A percentile compares a stretch with the other conserved stretches of the same genome.
These are phyloP conservation scores for Stictonetta naevosa DNA, from an alignment of 2,113 vertebrate species.

Conservation along the genomic window DNA sequence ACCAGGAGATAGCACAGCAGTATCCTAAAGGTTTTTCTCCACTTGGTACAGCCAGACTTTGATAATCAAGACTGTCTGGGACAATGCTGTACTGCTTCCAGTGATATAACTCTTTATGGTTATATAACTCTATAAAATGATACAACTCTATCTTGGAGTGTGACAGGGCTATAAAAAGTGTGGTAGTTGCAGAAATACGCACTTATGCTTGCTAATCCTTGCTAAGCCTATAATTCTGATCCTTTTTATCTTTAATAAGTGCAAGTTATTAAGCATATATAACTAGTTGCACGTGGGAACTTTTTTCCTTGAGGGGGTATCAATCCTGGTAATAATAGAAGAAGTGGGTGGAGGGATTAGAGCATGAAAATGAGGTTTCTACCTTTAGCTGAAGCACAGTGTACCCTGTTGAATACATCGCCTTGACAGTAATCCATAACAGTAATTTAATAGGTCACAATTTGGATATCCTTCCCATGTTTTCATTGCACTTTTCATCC, in stretches of 20 bases:
- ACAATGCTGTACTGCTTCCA: conserved; percentile 46
- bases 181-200: conserved; percentile 57
- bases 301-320: conserved; percentile 44
- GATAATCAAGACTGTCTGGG: conserved; percentile 66
- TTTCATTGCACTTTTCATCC: not conserved
- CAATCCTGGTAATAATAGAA: conserved; percentile 49
- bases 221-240: conserved; percentile 64
- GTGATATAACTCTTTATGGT: conserved; percentile 56
- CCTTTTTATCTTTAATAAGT: conserved; percentile 68
- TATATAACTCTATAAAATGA: conserved; percentile 61
- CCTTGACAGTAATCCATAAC: conserved; percentile 42
- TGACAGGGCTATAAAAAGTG: conserved; percentile 71
- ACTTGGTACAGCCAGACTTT: conserved; percentile 25
- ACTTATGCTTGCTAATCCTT: conserved; percentile 57
- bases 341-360: conserved; percentile 53
- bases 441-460: conserved; percentile 30
- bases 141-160: conserved; percentile 45
- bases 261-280: conserved; percentile 57
- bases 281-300: conserved; percentile 55
- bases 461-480: not conserved
- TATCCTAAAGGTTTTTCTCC: not conserved
- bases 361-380: conserved; percentile 51
- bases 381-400: conserved; percentile 44
- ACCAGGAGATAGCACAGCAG: conserved; percentile 1
- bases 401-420: conserved; percentile 39